Conservation (phyloP, 1,140 invertebrate species). For the Aphelinus certus region DNA sequence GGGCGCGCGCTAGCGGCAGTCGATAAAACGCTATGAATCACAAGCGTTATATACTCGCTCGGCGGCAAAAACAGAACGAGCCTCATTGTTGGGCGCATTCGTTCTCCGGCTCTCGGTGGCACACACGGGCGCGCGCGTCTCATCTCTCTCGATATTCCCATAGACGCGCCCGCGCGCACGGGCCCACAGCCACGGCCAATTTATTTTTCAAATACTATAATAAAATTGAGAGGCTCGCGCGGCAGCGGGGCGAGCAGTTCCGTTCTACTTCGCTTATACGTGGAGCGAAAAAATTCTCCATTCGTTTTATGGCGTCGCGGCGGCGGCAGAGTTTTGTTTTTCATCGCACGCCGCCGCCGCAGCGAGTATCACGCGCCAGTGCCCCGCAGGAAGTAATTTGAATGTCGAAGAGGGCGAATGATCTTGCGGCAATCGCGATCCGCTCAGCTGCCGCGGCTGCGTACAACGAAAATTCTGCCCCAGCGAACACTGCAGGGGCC, state of each 20-base stretch:
- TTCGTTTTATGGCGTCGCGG: conserved; percentile 20
- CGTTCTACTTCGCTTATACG: conserved; percentile 12
- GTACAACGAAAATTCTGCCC: conserved; percentile 12
- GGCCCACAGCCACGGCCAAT: conserved; percentile 7
- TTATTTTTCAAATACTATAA: conserved; percentile 36
- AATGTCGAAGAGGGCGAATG: conserved; percentile 31
- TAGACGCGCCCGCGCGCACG: no score
- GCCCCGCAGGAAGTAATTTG: conserved; percentile 24
- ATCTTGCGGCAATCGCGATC: conserved; percentile 3
- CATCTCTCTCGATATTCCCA: neutral
- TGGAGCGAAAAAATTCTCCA: conserved; percentile 22
- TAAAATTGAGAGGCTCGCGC: conserved; percentile 25
- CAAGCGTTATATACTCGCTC: no score
- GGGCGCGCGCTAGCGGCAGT: no score
- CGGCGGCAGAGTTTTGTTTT: conserved; percentile 28
- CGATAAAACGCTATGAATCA: no score
- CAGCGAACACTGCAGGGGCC: neutral
- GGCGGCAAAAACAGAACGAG: neutral
- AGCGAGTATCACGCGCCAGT: neutral
- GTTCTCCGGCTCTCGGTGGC: neutral
- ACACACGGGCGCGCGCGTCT: neutral
- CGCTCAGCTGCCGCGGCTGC: neutral
- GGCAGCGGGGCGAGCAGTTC: conserved; percentile 15
- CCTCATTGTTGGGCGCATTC: conserved; percentile 22
- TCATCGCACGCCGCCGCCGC: neutral